These are phyloP conservation scores for Cyanocitta stelleri DNA, from an alignment of 2,113 vertebrate genomes.

Conservation along the genomic window DNA sequence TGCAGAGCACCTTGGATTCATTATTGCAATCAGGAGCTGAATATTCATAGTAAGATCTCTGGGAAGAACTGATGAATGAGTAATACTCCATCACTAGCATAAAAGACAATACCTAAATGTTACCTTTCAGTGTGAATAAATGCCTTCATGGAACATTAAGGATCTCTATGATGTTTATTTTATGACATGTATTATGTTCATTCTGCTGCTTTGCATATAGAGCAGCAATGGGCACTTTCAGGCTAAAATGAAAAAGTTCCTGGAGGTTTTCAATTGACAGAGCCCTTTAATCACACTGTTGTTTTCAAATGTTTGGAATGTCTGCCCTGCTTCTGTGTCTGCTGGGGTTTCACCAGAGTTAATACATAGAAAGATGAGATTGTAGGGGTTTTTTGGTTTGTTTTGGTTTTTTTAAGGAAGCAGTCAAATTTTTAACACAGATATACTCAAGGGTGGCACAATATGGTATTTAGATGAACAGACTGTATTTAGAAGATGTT, in stretches of 20 bases:
- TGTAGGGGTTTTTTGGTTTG: background rate
- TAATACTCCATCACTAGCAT: background rate
- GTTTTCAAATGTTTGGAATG: background rate
- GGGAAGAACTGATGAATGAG: background rate
- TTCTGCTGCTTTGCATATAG: background rate
- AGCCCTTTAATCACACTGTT: background rate
- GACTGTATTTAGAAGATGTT: background rate
- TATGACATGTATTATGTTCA: background rate
- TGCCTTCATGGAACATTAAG: background rate
- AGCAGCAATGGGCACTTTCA: background rate
- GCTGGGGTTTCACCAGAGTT: background rate
- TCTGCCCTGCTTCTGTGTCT: background rate
- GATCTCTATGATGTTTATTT: background rate
- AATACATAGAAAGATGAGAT: background rate
- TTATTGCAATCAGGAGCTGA: background rate
- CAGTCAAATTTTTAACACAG: background rate
- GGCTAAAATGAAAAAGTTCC: background rate
- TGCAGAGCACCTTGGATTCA: background rate
- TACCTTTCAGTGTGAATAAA: background rate
- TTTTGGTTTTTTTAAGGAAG: background rate
- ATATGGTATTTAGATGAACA: background rate
- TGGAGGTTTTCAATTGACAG: background rate
- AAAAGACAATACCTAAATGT: background rate
- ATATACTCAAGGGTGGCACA: background rate
- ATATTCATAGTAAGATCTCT: background rate